Percentiles rank a stretch among this genome's conserved stretches.
These are phyloP conservation scores for Cathartes aura DNA, from an alignment of 2,113 vertebrate species.

Conservation along the genomic window DNA sequence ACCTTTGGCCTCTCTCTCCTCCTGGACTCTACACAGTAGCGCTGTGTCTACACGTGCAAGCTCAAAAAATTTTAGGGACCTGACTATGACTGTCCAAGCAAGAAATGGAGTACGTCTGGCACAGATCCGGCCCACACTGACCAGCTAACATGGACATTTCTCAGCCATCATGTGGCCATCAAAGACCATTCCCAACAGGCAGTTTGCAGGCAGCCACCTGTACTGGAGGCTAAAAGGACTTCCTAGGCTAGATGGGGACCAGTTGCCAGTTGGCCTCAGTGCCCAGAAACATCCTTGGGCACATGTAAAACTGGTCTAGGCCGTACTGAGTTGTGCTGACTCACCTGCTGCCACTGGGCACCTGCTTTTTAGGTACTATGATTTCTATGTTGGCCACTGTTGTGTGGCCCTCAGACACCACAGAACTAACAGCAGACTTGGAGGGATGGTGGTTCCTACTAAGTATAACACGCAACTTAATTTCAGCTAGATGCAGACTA, in stretches of 20 bases:
- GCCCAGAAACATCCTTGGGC: background rate
- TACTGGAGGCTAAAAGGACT: background rate
- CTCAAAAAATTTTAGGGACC: background rate
- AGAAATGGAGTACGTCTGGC: background rate
- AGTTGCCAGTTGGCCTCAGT: background rate
- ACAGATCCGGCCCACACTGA: fast-evolving
- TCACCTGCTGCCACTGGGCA: background rate
- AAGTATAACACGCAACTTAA: background rate
- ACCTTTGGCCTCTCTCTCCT: background rate
- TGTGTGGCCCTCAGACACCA: background rate
- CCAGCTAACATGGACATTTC: background rate
- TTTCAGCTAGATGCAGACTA: background rate
- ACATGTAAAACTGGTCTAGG: background rate
- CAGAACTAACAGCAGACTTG: background rate
- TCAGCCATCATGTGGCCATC: background rate
- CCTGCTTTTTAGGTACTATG: background rate
- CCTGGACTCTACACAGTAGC: background rate
- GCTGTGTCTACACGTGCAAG: fast-evolving
- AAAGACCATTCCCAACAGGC: background rate
- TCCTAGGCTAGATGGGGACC: background rate
- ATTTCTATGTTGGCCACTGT: background rate
- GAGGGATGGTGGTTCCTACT: background rate
- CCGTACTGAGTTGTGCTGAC: fast-evolving
- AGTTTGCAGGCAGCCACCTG: background rate
- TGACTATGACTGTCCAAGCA: background rate